Conservation (phyloP, 2,797 vertebrate species). For the Odontamblyopus lacepedii region DNA sequence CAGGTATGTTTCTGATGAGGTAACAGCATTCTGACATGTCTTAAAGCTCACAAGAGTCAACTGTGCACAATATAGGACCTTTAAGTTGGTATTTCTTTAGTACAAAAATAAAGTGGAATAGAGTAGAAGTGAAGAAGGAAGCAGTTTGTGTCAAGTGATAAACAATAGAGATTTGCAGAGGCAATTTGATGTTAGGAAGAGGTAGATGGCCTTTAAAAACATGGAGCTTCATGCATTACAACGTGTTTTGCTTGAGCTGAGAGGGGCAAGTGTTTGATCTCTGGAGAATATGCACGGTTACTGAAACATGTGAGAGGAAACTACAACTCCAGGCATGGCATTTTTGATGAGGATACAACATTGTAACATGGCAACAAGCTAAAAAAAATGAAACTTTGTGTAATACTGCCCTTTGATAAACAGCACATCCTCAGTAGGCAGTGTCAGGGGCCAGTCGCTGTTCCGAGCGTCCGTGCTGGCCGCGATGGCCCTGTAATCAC, state of each 20-base stretch:
- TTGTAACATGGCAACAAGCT: not conserved
- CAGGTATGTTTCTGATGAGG: no score
- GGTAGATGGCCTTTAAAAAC: not conserved
- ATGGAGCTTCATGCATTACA: not conserved
- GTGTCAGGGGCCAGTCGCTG: conserved; percentile 39
- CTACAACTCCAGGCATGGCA: not conserved
- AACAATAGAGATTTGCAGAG: not conserved
- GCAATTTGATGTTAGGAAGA: not conserved
- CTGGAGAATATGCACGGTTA: not conserved
- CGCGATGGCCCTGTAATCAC: conserved; percentile 53
- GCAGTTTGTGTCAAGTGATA: not conserved
- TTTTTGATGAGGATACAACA: not conserved
- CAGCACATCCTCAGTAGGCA: conserved; percentile 2
- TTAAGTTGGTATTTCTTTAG: no score
- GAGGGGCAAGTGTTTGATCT: not conserved
- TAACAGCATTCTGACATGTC: no score
- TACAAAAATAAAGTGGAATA: not conserved
- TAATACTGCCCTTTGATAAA: not conserved
- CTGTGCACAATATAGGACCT: no score
- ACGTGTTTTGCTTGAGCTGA: not conserved
- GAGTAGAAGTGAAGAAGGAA: not conserved
- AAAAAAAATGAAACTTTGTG: not conserved
- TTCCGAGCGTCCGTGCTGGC: conserved; percentile 45
- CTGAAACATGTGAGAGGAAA: not conserved
- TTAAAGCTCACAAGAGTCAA: no score